A percentile compares a stretch with the other conserved stretches of the same genome.
Conservation (phyloP, 2,797 vertebrate genomes). For the Sebastes iracundus region DNA sequence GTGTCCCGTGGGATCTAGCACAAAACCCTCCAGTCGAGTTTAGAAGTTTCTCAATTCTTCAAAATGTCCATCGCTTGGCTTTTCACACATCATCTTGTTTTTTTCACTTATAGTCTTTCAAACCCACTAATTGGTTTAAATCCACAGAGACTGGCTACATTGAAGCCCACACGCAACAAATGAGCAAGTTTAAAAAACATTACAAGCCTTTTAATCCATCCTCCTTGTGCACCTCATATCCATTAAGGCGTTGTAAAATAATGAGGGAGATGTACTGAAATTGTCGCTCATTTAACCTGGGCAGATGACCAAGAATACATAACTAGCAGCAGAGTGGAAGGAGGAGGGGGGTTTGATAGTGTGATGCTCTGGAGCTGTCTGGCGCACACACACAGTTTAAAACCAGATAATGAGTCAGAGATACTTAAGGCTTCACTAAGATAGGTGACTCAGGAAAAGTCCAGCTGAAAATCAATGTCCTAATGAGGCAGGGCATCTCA, state of each 20-base stretch:
- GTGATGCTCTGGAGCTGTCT: not conserved
- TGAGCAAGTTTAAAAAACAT: conserved; percentile 8
- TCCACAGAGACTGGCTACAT: not conserved
- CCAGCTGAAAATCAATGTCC: not conserved
- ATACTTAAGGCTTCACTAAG: not conserved
- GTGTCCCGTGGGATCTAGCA: conserved; percentile 15
- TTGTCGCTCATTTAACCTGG: conserved; percentile 8
- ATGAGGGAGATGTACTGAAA: not conserved
- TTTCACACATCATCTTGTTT: conserved; percentile 2
- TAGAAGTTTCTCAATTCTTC: conserved; percentile 3
- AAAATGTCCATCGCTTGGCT: not conserved
- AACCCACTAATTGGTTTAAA: conserved; percentile 31
- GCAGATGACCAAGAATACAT: conserved; percentile 5
- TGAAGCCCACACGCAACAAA: not conserved
- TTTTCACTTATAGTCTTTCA: conserved; percentile 14
- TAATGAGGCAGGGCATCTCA: not conserved
- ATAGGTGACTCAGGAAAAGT: conserved; percentile 11
- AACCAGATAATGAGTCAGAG: conserved; percentile 2
- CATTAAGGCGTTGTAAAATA: not conserved
- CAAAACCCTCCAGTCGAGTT: conserved; percentile 17
- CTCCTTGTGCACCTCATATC: not conserved
- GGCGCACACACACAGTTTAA: not conserved
- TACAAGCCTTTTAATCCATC: conserved; percentile 10
- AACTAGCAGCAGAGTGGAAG: not conserved
- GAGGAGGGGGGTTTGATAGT: not conserved